phyloP scores from a whole-genome alignment of 2,113 vertebrate genomes.

The Heliornis fulica region DNA sequence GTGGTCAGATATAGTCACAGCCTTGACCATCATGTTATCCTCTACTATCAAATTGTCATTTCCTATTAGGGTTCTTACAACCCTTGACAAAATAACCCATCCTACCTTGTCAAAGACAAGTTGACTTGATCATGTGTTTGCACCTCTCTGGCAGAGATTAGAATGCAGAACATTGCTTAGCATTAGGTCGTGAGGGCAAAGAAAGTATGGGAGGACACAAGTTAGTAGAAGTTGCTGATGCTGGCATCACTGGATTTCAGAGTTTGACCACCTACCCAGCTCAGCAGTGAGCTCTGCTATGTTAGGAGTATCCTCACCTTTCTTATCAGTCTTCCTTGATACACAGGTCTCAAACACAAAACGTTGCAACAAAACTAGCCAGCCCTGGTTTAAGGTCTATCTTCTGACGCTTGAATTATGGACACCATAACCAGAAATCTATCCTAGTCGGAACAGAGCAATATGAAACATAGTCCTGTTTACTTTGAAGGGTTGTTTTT shows the following conservation, averaged over 20 bases:
- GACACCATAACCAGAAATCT: not conserved
- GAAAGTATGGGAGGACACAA: not conserved
- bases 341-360: not conserved
- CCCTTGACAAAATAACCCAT: not conserved
- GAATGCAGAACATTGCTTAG: not conserved
- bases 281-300: not conserved
- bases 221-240: not conserved
- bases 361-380: not conserved
- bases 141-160: not conserved
- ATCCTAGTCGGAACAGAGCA: not conserved
- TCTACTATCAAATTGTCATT: not conserved
- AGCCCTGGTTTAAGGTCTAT: not conserved
- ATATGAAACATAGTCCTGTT: not conserved
- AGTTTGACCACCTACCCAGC: not conserved
- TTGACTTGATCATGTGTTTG: not conserved
- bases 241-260: not conserved
- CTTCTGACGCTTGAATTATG: not conserved
- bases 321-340: not conserved
- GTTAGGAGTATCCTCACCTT: not conserved
- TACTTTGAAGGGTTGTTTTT: not conserved
- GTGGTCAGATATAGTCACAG: not conserved
- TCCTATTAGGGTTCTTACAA: not conserved
- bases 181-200: not conserved
- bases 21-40: not conserved
- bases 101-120: not conserved